Percentiles rank a stretch among this genome's conserved stretches.
phyloP scores from a whole-genome alignment of 2,888 invertebrate genomes.

The Ormyrus pomaceus region DNA sequence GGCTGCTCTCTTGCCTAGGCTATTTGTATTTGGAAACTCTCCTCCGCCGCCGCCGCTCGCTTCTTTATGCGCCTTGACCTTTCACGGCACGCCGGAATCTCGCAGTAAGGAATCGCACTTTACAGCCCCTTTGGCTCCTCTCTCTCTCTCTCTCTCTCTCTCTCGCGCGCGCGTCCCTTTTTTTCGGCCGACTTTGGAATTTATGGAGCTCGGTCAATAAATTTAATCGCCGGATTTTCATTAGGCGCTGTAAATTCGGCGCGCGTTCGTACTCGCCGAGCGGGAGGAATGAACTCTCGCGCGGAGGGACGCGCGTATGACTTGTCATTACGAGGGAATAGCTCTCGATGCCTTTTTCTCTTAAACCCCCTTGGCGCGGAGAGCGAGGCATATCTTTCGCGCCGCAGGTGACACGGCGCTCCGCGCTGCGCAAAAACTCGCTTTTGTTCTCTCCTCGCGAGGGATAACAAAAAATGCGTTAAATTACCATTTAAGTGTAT shows the following conservation, averaged over 20 bases:
- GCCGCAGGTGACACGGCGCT: conserved; percentile 33
- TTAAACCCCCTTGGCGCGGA: background rate
- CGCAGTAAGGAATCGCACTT: conserved; percentile 62
- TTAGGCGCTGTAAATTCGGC: conserved; percentile 32
- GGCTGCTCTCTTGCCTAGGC: background rate
- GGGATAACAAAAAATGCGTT: background rate
- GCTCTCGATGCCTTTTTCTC: conserved; percentile 1
- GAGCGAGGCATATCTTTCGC: conserved; percentile 9
- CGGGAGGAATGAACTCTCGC: background rate
- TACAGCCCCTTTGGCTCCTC: conserved; percentile 57
- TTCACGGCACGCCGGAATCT: conserved; percentile 57
- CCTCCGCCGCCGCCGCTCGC: conserved; percentile 15
- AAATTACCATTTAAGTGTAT: background rate
- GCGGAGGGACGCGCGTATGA: background rate
- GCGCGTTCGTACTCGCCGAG: background rate
- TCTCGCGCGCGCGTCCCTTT: background rate
- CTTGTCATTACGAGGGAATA: conserved; percentile 40
- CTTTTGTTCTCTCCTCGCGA: conserved; percentile 1
- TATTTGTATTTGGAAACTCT: conserved; percentile 38
- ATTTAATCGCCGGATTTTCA: conserved; percentile 47
- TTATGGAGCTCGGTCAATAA: conserved; percentile 52
- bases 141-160: conserved; percentile 35
- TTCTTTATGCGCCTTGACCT: conserved; percentile 59
- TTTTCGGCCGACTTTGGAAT: conserved; percentile 29
- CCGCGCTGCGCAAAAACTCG: background rate